Evolutionary conservation across 2,113 vertebrate species (phyloP).

Genomic region (Callaeas wilsoni): DNA sequence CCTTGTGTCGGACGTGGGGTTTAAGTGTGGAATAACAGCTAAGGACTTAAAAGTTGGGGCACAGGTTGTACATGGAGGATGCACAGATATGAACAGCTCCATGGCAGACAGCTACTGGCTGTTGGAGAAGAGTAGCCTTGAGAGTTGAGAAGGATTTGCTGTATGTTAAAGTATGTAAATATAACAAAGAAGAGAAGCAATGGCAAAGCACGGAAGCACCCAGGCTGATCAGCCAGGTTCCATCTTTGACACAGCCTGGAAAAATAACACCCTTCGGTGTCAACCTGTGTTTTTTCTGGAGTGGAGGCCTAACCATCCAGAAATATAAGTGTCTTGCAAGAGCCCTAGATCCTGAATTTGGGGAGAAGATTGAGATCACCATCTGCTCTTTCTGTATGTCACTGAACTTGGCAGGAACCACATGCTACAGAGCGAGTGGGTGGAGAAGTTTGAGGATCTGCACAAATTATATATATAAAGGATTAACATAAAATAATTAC

Average conservation of each 20-base stretch:
- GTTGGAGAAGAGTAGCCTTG: background rate
- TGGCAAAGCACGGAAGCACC: background rate
- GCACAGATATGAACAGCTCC: background rate
- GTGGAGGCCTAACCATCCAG: background rate
- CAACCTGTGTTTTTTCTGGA: background rate
- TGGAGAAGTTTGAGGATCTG: background rate
- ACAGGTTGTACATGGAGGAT: background rate
- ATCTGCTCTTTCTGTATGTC: background rate
- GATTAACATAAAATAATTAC: background rate
- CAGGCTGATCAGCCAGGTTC: background rate
- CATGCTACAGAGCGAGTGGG: background rate
- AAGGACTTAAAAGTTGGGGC: background rate
- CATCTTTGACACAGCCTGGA: background rate
- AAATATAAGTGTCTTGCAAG: background rate
- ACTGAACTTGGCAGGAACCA: background rate
- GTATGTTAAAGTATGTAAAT: background rate
- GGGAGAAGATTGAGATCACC: background rate
- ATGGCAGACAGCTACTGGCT: background rate
- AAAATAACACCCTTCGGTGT: background rate
- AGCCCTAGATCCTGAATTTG: background rate
- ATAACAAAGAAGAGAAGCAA: background rate
- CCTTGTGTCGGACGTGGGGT: accelerated
- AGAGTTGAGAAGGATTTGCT: background rate
- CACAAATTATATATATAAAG: background rate
- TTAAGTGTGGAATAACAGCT: background rate